Percentiles rank a stretch among this genome's conserved stretches.
phyloP scores from a whole-genome alignment of 2,888 invertebrate species.

The Apodemia duryi region DNA sequence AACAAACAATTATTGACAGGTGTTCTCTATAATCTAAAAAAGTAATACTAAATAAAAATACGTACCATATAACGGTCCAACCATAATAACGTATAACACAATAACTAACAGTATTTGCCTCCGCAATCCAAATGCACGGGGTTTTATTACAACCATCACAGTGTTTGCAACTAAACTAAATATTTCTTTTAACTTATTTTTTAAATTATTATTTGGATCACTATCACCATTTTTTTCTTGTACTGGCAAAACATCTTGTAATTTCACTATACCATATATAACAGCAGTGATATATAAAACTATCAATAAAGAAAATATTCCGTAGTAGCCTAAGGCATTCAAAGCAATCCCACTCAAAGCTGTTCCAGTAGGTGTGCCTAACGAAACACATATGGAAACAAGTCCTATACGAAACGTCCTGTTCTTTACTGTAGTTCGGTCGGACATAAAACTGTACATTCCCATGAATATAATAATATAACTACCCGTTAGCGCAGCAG shows the following conservation, averaged over 20 bases:
- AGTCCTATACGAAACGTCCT: slow-evolving; percentile 82
- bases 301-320: slow-evolving; percentile 62
- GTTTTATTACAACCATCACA: slow-evolving; percentile 56
- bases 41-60: slow-evolving; percentile 17
- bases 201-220: slow-evolving; percentile 34
- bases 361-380: slow-evolving; percentile 74
- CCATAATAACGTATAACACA: slow-evolving; percentile 62
- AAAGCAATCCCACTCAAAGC: slow-evolving; percentile 74
- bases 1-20: background rate
- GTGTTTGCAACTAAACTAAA: slow-evolving; percentile 60
- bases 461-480: slow-evolving; percentile 80
- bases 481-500: slow-evolving; percentile 81
- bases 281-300: slow-evolving; percentile 53
- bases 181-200: slow-evolving; percentile 46
- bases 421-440: slow-evolving; percentile 78
- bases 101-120: slow-evolving; percentile 61
- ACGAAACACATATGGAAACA: slow-evolving; percentile 74
- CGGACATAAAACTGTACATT: slow-evolving; percentile 81
- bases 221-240: slow-evolving; percentile 34
- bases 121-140: slow-evolving; percentile 53
- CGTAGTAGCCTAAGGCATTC: slow-evolving; percentile 63
- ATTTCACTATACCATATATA: slow-evolving; percentile 56
- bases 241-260: slow-evolving; percentile 53
- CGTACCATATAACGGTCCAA: slow-evolving; percentile 74
- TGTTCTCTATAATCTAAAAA: background rate